Base-by-base conservation (phyloP, 2,113 vertebrate species). In the Tachycineta bicolor region DNA sequence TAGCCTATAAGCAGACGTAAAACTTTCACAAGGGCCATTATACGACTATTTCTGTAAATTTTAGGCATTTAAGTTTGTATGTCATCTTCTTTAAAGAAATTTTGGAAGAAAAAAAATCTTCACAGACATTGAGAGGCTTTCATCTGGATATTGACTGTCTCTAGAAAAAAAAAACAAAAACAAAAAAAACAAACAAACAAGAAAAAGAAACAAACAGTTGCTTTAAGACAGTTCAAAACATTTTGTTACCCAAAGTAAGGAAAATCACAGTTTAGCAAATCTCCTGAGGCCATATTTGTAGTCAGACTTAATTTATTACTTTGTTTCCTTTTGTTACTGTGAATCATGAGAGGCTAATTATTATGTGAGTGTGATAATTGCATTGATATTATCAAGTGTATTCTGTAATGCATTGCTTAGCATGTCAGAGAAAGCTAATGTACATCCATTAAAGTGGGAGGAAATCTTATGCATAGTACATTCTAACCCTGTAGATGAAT, bases 371-470 rank as follows among this genome's bases (percentile, higher is more conserved):
- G 82, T 90, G 89, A 76, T 95, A 96, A 87, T 96, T 96, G 70
- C 95, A 94, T 87, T 96, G 89, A 83, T 96, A 90, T 96, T 92
- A 97, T 96, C 87, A 97, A 90, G 46, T 73, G 69, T 89, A 31
- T 70, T 86, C 79, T 76, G 47, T 87, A 97, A 94, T 81, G 94
- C 96, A 93, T 89, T 96, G 79, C 46, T 97, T 90, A 90, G 29
- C 89, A 34, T 90, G 56, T 83, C 80, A 96, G 62, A 90, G 77
- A 71, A 93, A 96, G 96, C 44, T 96, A 50, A 94, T 59, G 71
- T 67, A 87, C 87, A 87, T 62, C 41, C 78, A 37, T 92, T 91
- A 80, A 93, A 94, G 52, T 87, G 29, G 77, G 49, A 83, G 94
- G 87, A 87, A 87, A n/a, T 49, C 39, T 81, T 90, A 58, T 17